These are phyloP conservation scores for Micoletzkya japonica DNA, from an alignment of 2,888 invertebrate genomes.

Conservation along the genomic window DNA sequence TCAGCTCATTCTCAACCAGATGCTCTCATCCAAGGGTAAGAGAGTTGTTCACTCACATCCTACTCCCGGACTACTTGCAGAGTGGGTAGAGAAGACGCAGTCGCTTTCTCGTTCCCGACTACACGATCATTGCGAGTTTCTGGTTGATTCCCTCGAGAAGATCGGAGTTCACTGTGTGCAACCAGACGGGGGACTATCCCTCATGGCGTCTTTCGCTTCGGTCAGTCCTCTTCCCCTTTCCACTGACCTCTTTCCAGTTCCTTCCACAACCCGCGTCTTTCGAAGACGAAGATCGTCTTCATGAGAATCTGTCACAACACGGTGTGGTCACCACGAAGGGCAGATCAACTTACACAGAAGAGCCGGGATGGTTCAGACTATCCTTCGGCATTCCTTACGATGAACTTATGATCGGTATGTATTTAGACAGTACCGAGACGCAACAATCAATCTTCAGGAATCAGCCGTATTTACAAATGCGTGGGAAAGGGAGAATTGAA, in stretches of 20 bases:
- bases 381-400: constrained; percentile 17
- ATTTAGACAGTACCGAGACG: background rate
- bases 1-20: constrained; percentile 20
- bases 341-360: background rate
- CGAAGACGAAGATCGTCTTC: background rate
- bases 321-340: too few species aligned
- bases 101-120: constrained; percentile 2
- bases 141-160: background rate
- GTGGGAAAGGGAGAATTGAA: constrained; percentile 1
- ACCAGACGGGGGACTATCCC: constrained; percentile 5
- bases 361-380: constrained; percentile 20
- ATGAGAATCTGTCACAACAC: background rate
- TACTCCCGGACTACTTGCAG: background rate
- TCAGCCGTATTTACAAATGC: constrained; percentile 2
- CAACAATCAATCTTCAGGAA: background rate
- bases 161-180: background rate
- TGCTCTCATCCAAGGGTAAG: background rate
- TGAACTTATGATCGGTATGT: constrained; percentile 10
- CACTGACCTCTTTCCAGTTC: background rate
- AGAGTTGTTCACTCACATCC: background rate
- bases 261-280: background rate
- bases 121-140: background rate
- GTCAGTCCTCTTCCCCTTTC: background rate
- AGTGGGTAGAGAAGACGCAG: constrained; percentile 2
- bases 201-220: constrained; percentile 17